Evolutionary conservation across 2,888 invertebrate genomes (phyloP).

Genomic region (Microctonus brassicae): DNA sequence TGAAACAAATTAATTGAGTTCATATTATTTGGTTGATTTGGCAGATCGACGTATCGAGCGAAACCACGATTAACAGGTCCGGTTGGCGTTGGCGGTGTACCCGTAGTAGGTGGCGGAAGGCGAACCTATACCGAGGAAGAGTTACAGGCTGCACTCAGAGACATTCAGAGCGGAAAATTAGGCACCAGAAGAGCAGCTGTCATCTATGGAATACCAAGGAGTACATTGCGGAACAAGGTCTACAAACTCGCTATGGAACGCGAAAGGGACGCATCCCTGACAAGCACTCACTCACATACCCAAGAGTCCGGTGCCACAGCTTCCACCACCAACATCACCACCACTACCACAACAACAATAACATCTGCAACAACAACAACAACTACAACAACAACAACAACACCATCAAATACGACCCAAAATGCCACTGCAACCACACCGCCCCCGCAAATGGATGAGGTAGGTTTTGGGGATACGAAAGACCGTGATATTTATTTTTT

Average conservation of each 20-base stretch:
- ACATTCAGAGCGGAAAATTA: constrained; percentile 92
- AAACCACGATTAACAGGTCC: constrained; percentile 78
- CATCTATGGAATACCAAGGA: constrained; percentile 96
- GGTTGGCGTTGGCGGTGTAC: constrained; percentile 86
- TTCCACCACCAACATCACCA: constrained; percentile 57
- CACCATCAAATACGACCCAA: constrained; percentile 66
- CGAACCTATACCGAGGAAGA: constrained; percentile 96
- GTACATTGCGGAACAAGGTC: constrained; percentile 96
- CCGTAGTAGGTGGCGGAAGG: constrained; percentile 80
- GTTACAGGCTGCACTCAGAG: constrained; percentile 91
- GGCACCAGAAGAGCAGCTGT: constrained; percentile 94
- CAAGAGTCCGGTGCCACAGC: constrained; percentile 61
- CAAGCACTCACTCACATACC: constrained; percentile 66
- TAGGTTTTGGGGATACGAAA: constrained; percentile 63
- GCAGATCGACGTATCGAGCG: constrained; percentile 74
- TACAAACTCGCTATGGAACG: constrained; percentile 84
- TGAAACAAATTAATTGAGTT: not conserved
- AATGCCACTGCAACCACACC: constrained; percentile 65
- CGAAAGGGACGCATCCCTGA: constrained; percentile 77
- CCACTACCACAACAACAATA: constrained; percentile 54
- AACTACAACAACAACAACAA: constrained; percentile 59
- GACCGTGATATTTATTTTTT: constrained; percentile 27
- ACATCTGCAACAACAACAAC: constrained; percentile 54
- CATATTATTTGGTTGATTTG: constrained; percentile 39
- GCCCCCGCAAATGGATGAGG: constrained; percentile 68